A percentile compares a stretch with the other conserved stretches of the same genome.
These are phyloP conservation scores for Oncorhynchus gorbuscha DNA, from an alignment of 2,113 vertebrate genomes.

Conservation along the genomic window DNA sequence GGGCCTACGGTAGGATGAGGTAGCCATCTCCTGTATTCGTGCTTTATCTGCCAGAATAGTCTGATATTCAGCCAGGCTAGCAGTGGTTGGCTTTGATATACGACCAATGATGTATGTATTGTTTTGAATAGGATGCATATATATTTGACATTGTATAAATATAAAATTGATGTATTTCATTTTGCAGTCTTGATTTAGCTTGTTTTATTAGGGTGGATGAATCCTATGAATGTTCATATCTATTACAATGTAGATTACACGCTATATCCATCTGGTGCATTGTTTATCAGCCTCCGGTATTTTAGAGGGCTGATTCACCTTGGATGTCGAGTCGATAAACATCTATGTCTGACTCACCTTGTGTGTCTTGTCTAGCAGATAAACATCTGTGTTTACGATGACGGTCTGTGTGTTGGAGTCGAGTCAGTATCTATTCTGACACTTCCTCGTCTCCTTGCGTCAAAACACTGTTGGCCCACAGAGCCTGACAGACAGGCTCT, in stretches of 20 bases:
- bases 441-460: conserved; percentile 29
- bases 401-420: conserved; percentile 42
- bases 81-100: conserved; percentile 6
- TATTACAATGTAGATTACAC: not conserved
- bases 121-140: conserved; percentile 16
- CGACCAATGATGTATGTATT: not conserved
- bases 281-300: not conserved
- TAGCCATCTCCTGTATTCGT: not conserved
- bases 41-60: not conserved
- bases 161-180: not conserved
- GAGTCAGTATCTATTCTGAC: conserved; percentile 44
- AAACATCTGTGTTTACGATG: conserved; percentile 16
- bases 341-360: conserved; percentile 19
- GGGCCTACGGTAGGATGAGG: conserved; percentile 7
- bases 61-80: not conserved
- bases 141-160: not conserved
- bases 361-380: conserved; percentile 14
- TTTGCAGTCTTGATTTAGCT: too few relatives aligned
- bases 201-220: not conserved
- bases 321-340: not conserved
- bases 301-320: not conserved
- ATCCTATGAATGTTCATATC: not conserved
- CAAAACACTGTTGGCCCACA: conserved; percentile 44
- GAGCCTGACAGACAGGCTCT: conserved; percentile 43
- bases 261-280: not conserved